A percentile compares a stretch with the other conserved stretches of the same genome.
These are phyloP conservation scores for Dipodomys stephensi DNA, from an alignment of 2,113 vertebrate genomes.

Conservation along the genomic window DNA sequence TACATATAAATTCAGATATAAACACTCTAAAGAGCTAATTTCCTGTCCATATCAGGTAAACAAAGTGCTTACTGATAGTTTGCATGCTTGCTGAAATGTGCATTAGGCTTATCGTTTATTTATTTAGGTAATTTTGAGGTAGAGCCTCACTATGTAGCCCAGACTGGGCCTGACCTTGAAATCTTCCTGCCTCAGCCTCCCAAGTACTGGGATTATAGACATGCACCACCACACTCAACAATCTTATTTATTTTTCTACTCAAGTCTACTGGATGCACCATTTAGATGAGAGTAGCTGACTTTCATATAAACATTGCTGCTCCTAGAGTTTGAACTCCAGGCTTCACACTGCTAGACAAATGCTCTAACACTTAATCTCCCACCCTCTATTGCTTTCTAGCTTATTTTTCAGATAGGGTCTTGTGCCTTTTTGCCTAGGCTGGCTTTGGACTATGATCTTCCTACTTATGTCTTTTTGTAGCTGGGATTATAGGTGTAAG, in stretches of 20 bases:
- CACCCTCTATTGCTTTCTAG: too few species aligned
- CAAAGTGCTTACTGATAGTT: conserved; percentile 21
- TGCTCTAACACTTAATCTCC: too few species aligned
- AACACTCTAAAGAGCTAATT: background rate
- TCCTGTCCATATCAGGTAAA: conserved; percentile 12
- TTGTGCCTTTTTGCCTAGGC: background rate
- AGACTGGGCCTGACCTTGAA: background rate
- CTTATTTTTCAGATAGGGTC: too few species aligned
- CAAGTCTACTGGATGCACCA: background rate
- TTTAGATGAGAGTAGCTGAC: conserved; percentile 43
- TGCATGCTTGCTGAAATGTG: conserved; percentile 14
- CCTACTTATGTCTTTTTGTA: too few species aligned
- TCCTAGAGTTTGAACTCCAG: too few species aligned
- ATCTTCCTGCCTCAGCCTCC: background rate
- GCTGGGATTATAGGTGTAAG: too few species aligned
- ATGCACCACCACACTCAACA: background rate
- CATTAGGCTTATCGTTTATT: background rate
- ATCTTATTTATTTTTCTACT: background rate
- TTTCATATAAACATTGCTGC: background rate
- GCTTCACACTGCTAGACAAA: too few species aligned
- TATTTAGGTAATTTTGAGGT: background rate
- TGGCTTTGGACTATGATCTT: too few species aligned
- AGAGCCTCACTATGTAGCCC: background rate
- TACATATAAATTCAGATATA: background rate
- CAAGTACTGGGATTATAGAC: background rate